phyloP scores from a whole-genome alignment of 2,797 vertebrate species.

The Varecia variegata region DNA sequence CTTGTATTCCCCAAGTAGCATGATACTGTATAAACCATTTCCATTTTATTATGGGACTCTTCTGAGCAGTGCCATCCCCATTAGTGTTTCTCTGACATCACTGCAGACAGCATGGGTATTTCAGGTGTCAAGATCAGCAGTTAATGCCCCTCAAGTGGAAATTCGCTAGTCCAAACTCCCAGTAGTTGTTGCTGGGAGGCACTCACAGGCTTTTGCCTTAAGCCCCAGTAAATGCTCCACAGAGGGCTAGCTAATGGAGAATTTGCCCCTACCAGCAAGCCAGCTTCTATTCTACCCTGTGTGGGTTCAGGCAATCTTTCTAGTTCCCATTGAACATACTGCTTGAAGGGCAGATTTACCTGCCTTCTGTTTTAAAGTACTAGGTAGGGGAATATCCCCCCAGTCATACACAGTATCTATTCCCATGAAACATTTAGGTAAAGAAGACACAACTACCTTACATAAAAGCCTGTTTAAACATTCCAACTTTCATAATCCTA shows the following conservation, averaged over 20 bases:
- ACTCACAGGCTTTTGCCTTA: background rate
- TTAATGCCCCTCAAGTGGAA: background rate
- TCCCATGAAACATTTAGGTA: background rate
- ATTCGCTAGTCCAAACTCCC: background rate
- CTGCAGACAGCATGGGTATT: background rate
- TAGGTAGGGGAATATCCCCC: background rate
- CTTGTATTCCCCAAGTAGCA: no score
- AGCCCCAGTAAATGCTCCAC: background rate
- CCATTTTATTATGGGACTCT: background rate
- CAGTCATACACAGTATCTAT: background rate
- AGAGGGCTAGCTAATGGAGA: background rate
- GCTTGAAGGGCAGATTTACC: background rate
- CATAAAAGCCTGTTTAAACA: background rate
- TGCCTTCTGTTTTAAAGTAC: background rate
- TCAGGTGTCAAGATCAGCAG: background rate
- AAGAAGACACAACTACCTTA: background rate
- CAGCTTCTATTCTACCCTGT: background rate
- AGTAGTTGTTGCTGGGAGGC: background rate
- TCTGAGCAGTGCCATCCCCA: no score
- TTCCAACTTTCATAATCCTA: background rate
- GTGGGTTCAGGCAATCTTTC: background rate
- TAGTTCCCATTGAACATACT: background rate
- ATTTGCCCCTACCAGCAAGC: background rate
- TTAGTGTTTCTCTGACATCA: background rate
- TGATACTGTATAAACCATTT: background rate